phyloP scores from a whole-genome alignment of 2,113 vertebrate species.

The Trematocara unimaculatum region DNA sequence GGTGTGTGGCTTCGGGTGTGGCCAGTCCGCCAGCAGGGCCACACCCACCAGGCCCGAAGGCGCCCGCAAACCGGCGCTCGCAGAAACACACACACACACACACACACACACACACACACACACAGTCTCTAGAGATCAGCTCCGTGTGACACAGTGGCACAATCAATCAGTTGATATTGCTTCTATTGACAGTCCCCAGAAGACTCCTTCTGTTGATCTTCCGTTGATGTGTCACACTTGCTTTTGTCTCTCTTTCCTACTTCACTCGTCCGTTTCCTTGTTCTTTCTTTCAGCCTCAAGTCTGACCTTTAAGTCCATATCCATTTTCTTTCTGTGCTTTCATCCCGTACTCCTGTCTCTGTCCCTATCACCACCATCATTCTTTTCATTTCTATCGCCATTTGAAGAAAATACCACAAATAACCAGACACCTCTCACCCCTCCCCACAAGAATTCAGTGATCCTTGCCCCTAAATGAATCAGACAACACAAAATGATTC shows the following conservation, averaged over 20 bases:
- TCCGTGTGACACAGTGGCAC: conserved; percentile 55
- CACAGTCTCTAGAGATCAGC: conserved; percentile 39
- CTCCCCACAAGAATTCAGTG: conserved; percentile 18
- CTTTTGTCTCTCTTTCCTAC: background rate
- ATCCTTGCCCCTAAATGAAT: conserved; percentile 41
- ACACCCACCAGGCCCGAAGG: no score
- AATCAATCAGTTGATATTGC: conserved; percentile 75
- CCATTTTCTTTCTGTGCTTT: background rate
- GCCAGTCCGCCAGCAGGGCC: no score
- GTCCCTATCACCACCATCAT: background rate
- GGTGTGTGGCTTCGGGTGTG: no score
- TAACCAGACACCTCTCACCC: background rate
- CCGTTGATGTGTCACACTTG: conserved; percentile 40
- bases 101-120: background rate
- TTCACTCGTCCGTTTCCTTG: background rate
- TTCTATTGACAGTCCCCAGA: conserved; percentile 66
- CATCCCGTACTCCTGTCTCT: background rate
- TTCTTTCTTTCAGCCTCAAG: background rate
- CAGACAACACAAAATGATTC: conserved; percentile 52
- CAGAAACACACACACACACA: background rate
- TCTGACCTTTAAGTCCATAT: conserved; percentile 19
- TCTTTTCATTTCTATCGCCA: background rate
- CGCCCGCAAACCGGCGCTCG: no score
- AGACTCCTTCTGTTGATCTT: conserved; percentile 45
- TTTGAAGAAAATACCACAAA: conserved; percentile 14